A percentile compares a stretch with the other conserved stretches of the same genome.
These are phyloP conservation scores for Megaustenia siamemsis DNA, from an alignment of 2,888 invertebrate species.

Conservation along the genomic window DNA sequence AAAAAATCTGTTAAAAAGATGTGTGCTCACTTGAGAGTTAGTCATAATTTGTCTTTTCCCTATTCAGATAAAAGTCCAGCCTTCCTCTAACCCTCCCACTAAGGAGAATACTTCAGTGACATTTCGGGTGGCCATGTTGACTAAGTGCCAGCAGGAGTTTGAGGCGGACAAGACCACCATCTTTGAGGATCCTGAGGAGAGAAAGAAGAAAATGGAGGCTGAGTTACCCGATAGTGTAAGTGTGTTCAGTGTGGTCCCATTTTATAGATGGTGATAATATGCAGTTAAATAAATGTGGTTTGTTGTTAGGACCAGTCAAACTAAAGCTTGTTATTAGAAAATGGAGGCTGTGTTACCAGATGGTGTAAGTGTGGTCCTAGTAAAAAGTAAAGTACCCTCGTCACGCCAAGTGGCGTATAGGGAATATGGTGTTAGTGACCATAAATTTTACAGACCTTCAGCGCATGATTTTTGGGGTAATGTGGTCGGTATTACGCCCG, in stretches of 20 bases:
- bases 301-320: no score
- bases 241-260: no score
- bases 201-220: conserved; percentile 68
- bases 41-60: neutral
- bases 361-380: conserved; percentile 80
- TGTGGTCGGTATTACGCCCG: no score
- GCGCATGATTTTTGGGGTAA: no score
- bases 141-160: conserved; percentile 93
- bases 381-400: no score
- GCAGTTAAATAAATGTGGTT: no score
- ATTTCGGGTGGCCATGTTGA: conserved; percentile 89
- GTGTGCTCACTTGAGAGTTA: neutral
- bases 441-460: no score
- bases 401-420: no score
- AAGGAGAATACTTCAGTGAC: conserved; percentile 80
- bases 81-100: conserved; percentile 76
- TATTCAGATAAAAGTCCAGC: conserved; percentile 83
- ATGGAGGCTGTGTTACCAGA: conserved; percentile 72
- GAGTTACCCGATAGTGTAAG: conserved; percentile 80
- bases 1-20: neutral
- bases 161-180: conserved; percentile 85
- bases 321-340: no score
- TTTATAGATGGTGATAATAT: no score
- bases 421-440: no score
- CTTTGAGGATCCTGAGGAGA: conserved; percentile 84